Base-by-base conservation (phyloP, 2,888 invertebrate species). In the Norana najaformis region DNA sequence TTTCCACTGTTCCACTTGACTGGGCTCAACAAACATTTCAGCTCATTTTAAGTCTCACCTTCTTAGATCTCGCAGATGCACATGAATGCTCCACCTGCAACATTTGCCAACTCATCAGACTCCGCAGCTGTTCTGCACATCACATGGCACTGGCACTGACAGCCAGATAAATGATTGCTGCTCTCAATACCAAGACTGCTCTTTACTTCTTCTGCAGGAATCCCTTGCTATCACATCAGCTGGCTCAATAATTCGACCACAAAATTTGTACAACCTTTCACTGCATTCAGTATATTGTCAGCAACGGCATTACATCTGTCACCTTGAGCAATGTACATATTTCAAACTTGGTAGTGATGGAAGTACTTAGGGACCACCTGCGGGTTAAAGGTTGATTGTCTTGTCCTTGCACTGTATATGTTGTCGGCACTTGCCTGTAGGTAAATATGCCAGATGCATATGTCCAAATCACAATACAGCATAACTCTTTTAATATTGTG, bases 351-450 rank as follows among this genome's bases (percentile, higher is more conserved):
- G 69, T 2, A n/a, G n/a, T 30, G 69, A n/a, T 69, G 69, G 69
- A 69, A 69, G 69, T 69, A 69, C 30, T n/a, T 69, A 69, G 69
- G n/a, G n/a, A n/a, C n/a, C n/a, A n/a, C 69, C 69, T 69, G 69
- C 30, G 69, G 69, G 69, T 13, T 11, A 69, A 8, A 69, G 30
- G 8, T n/a, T 69, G n/a, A 69, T 69, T 69, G 69, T n/a, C n/a
- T n/a, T 69, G n/a, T n/a, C n/a, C 69, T 69, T 16, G 30, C 69
- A 16, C 23, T 47, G 23, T 23, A 69, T 69, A 69, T 69, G 30
- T 69, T 13, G 0, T 8, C n/a, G 30, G n/a, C 69, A n/a, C n/a
- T 69, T 1, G n/a, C 1, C 30, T 11, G n/a, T n/a, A 69, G 30
- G n/a, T n/a, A 69, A 69, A 69, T 69, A 69, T 6, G 69, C 6